Base-by-base conservation (phyloP, 2,113 vertebrate species). In the Candoia aspera region DNA sequence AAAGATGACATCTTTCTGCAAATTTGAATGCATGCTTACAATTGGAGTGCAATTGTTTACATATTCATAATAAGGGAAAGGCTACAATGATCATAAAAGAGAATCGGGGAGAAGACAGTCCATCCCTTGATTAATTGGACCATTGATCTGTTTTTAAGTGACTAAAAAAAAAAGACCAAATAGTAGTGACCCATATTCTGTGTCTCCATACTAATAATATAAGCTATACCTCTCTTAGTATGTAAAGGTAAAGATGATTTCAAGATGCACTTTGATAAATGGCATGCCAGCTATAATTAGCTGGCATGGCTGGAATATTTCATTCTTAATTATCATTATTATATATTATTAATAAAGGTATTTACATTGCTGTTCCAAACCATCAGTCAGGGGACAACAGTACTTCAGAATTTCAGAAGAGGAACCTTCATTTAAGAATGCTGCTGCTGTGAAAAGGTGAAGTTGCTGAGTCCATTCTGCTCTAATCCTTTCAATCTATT, bases 301-400 rank as follows among this genome's bases (percentile, higher is more conserved):
- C 13, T 64, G 90, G 88, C 62, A 87, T 0, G 1, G 53, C 62
- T 91, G 84, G 92, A 91, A 87, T 54, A 90, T 93, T 91, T 92
- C 89, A 93, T 92, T 94, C 92, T 94, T 93, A 85, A 86, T 93
- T 96, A 73, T 93, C 94, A 84, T 84, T 83, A 53, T 86, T 95
- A 92, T 90, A 93, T 91, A 94, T 96, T 73, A 95, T 93, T 96
- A 95, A 94, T 96, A 93, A 90, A 95, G 93, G 86, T 46, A 89
- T 53, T 93, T 95, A 92, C 92, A 87, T 92, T 94, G 8, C 64
- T 0, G 8, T 91, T 49, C 84, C 95, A 94, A 87, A 84, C 59
- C 79, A 90, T 95, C 93, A 64, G 87, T 93, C 90, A 83, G 58
- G 19, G 11, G 29, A 83, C 73, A 84, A 19, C 6, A 85, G 87